Base-by-base conservation (phyloP, 2,113 vertebrate genomes). In the Nothobranchius kuhntae region DNA sequence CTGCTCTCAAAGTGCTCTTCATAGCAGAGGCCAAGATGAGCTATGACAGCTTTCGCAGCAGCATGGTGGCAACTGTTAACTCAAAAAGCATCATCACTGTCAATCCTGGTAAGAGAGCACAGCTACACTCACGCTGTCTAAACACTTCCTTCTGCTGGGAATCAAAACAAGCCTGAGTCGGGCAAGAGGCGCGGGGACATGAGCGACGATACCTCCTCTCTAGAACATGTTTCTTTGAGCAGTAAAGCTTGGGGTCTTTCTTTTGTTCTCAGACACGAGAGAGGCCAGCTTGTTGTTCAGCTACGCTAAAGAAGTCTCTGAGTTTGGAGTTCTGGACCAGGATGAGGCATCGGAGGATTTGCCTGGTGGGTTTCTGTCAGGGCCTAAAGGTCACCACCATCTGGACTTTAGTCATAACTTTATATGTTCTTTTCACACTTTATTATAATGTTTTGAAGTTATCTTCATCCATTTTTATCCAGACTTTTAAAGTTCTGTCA, bases 1-100 rank as follows among this genome's bases (percentile, higher is more conserved):
- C 82, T 67, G 60, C 78, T 24, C 71, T 76, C 78, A 60, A 91
- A 99, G 98, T 99, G 64, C 93, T 99, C 88, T 99, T 99, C 90
- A 93, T 96, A 57, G 90, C 96, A 12, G 98, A 99, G 45, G 91
- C 94, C 56, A 95, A 95, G 87, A 95, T 97, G 79, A n/a, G n/a
- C n/a, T n/a, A n/a, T 92, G 97, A 99, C 90, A 95, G 91, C 85
- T 99, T 96, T 85, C 94, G 96, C 76, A 95, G 93, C 65, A 80
- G 92, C 79, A 99, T 99, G 98, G 87, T 89, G 71, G 96, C 98
- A 69, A 95, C 95, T 9, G 91, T 95, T 61, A 96, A 92, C 83
- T 95, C 95, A 42, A 99, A 96, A 92, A 98, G 95, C 75, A 95
- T 99, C 73, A 94, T 99, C 67, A 99, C 98, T 60, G 90, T 95